Percentiles rank a stretch among this genome's conserved stretches.
These are phyloP conservation scores for Leucophenga varia DNA, from an alignment of 1,140 invertebrate genomes.

Conservation along the genomic window DNA sequence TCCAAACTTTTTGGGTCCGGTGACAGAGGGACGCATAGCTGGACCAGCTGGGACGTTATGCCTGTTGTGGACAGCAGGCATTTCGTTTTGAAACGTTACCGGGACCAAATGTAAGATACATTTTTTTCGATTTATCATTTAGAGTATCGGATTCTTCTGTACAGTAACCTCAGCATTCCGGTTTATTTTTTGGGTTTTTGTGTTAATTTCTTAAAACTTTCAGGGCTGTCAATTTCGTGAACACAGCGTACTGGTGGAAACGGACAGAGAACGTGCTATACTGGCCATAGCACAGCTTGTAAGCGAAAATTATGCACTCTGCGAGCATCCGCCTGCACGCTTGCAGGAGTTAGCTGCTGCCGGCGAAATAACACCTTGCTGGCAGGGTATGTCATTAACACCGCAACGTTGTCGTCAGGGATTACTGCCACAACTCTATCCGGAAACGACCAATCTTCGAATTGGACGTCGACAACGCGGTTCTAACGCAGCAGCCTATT, in stretches of 20 bases:
- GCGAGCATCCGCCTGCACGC: constrained; percentile 34
- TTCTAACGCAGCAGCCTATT: constrained; percentile 22
- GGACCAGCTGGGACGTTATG: constrained; percentile 71
- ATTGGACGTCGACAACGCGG: constrained; percentile 25
- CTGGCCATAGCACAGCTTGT: constrained; percentile 48
- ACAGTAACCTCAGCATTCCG: neutral
- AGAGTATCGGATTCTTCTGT: too few species aligned
- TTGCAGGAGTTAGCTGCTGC: constrained; percentile 33
- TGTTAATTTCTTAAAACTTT: neutral
- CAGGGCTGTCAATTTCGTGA: constrained; percentile 55
- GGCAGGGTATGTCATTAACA: constrained; percentile 44
- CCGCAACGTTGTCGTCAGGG: constrained; percentile 47
- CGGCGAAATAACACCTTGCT: constrained; percentile 35
- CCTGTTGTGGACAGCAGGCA: constrained; percentile 82
- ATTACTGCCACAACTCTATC: constrained; percentile 41
- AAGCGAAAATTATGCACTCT: constrained; percentile 38
- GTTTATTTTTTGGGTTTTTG: neutral
- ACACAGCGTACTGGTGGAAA: constrained; percentile 51
- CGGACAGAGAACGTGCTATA: constrained; percentile 50
- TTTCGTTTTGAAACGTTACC: constrained; percentile 72
- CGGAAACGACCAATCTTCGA: constrained; percentile 45
- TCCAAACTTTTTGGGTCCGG: constrained; percentile 74
- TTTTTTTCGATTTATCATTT: neutral
- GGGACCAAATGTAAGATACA: constrained; percentile 57
- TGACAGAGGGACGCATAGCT: constrained; percentile 62